A percentile compares a stretch with the other conserved stretches of the same genome.
These are phyloP conservation scores for Cyanoliseus patagonus DNA, from an alignment of 2,113 vertebrate genomes.

Conservation along the genomic window DNA sequence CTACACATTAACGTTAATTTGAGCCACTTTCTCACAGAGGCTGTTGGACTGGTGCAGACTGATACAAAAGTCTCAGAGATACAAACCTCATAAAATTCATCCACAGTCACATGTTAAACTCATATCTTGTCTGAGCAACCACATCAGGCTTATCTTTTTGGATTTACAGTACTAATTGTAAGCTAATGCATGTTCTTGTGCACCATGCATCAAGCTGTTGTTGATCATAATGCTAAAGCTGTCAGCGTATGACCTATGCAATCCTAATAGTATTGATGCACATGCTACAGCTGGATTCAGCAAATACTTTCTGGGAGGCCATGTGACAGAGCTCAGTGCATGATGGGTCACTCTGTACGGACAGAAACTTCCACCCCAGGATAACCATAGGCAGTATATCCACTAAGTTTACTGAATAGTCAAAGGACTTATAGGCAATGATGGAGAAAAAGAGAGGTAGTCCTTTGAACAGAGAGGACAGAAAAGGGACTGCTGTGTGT, in stretches of 20 bases:
- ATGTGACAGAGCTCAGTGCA: not conserved
- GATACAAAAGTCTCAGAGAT: not conserved
- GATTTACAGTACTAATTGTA: not conserved
- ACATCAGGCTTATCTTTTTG: not conserved
- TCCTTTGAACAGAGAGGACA: not conserved
- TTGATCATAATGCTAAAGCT: not conserved
- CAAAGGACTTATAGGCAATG: not conserved
- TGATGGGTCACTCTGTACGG: not conserved
- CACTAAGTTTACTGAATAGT: not conserved
- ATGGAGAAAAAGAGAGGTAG: not conserved
- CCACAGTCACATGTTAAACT: not conserved
- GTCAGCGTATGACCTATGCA: not conserved
- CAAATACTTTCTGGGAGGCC: not conserved
- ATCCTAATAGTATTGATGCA: not conserved
- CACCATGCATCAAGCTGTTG: not conserved
- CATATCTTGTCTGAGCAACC: not conserved
- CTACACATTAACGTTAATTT: not conserved
- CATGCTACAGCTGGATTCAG: accelerated
- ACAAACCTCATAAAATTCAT: not conserved
- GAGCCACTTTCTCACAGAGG: not conserved
- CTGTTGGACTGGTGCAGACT: not conserved
- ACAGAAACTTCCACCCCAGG: not conserved
- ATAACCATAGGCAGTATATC: not conserved
- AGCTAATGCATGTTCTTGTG: not conserved
- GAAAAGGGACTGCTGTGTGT: not conserved